These are phyloP conservation scores for Heliconius cydno DNA, from an alignment of 2,888 invertebrate genomes.

Conservation along the genomic window DNA sequence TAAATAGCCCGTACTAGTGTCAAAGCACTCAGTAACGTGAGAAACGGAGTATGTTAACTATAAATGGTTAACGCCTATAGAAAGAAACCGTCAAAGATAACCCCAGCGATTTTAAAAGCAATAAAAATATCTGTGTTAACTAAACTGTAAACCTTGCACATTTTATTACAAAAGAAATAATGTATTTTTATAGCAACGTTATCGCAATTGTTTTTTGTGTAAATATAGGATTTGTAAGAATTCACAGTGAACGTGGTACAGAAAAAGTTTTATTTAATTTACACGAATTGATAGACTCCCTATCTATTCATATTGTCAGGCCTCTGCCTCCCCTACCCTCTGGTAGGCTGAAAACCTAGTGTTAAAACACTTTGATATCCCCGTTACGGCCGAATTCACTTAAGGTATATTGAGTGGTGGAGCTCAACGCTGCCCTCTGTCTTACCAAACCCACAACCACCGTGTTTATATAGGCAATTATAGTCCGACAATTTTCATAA, in stretches of 20 bases:
- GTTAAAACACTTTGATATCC: not conserved
- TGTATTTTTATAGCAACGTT: slow-evolving; percentile 54
- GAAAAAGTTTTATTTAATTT: slow-evolving; percentile 7
- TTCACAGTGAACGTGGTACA: slow-evolving; percentile 45
- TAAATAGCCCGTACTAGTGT: too few species aligned
- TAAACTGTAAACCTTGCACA: not conserved
- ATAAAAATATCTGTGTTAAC: not conserved
- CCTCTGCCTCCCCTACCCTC: too few species aligned
- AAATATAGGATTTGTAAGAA: slow-evolving; percentile 31
- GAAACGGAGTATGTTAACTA: too few species aligned
- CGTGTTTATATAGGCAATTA: too few species aligned
- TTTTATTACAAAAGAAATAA: slow-evolving; percentile 56
- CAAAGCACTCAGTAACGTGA: too few species aligned
- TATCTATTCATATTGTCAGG: not conserved
- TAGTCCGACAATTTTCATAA: too few species aligned
- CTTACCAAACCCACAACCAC: not conserved
- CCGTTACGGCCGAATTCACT: too few species aligned
- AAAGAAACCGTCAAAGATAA: not conserved
- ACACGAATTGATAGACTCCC: not conserved
- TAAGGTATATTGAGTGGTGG: too few species aligned
- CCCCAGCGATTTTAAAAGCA: not conserved
- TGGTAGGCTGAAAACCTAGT: not conserved
- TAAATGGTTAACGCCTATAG: not conserved
- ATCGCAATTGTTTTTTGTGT: slow-evolving; percentile 36
- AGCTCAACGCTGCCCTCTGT: not conserved